Conservation (phyloP, 2,888 invertebrate species). For the Drosophila mimica region DNA sequence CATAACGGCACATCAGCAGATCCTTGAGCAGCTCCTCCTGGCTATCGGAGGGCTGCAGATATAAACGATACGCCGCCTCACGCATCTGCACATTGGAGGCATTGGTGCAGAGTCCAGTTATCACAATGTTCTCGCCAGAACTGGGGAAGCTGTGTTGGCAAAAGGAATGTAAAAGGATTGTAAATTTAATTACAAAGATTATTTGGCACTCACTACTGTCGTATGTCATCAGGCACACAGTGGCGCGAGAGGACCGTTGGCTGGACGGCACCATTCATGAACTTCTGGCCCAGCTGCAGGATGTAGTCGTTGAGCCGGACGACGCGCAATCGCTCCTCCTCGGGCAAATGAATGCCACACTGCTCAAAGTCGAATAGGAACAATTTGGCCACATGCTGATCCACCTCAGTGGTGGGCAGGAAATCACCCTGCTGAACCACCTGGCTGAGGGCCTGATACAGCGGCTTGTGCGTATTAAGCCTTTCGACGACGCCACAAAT, state of each 20-base stretch:
- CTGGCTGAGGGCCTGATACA: slow-evolving; percentile 91
- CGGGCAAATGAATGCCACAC: slow-evolving; percentile 96
- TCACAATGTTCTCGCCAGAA: slow-evolving; percentile 90
- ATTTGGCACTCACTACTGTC: slow-evolving; percentile 88
- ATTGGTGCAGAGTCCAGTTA: slow-evolving; percentile 94
- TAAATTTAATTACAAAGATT: background rate
- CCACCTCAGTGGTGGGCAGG: slow-evolving; percentile 88
- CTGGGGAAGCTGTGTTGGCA: slow-evolving; percentile 86
- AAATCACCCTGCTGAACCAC: slow-evolving; percentile 91
- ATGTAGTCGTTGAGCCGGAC: slow-evolving; percentile 95
- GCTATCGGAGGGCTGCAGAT: slow-evolving; percentile 90
- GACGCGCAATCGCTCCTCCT: slow-evolving; percentile 89
- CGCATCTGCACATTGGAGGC: slow-evolving; percentile 91
- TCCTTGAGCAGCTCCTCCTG: slow-evolving; percentile 91
- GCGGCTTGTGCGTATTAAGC: slow-evolving; percentile 94
- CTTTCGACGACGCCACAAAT: slow-evolving; percentile 97
- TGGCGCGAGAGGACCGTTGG: slow-evolving; percentile 89
- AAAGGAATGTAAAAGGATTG: background rate
- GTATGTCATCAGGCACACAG: slow-evolving; percentile 89
- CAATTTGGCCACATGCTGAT: slow-evolving; percentile 93
- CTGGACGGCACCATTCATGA: slow-evolving; percentile 91
- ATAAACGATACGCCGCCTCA: slow-evolving; percentile 95
- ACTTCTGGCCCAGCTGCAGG: slow-evolving; percentile 92
- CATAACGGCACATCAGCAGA: slow-evolving; percentile 90
- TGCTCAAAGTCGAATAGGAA: slow-evolving; percentile 99